These are phyloP conservation scores for Cataglyphis cursor DNA, from an alignment of 2,888 invertebrate genomes.

Conservation along the genomic window DNA sequence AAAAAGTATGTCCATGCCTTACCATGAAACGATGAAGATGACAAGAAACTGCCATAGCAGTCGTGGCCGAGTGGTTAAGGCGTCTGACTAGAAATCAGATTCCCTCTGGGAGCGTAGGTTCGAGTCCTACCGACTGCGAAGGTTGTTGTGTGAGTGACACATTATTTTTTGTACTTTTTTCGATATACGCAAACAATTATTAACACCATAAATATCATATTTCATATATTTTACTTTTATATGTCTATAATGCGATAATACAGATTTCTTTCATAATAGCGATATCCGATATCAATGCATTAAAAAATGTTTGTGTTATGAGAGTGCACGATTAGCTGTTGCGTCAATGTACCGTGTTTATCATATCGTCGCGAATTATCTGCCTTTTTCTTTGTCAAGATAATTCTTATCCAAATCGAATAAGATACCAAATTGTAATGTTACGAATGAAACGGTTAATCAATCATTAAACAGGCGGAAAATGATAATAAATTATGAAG, in stretches of 20 bases:
- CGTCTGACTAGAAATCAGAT: conserved; percentile 96
- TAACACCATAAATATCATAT: background rate
- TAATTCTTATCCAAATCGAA: conserved; percentile 3
- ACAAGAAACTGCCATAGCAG: conserved; percentile 87
- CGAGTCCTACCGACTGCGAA: conserved; percentile 95
- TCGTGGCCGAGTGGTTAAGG: conserved; percentile 96
- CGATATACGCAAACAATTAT: background rate
- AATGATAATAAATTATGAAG: conserved; percentile 15
- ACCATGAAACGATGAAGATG: background rate
- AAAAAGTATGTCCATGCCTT: background rate
- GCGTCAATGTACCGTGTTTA: background rate
- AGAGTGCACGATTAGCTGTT: background rate
- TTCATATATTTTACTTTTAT: background rate
- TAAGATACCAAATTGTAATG: background rate
- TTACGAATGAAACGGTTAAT: conserved; percentile 5
- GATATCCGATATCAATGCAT: background rate
- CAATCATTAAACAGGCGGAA: background rate
- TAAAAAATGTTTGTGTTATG: background rate
- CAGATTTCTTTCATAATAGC: conserved; percentile 12
- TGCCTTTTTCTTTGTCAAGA: background rate
- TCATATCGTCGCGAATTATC: background rate
- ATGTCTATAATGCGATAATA: background rate
- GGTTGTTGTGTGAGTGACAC: background rate
- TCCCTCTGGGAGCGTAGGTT: conserved; percentile 97
- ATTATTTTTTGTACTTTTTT: conserved; percentile 24